Evolutionary conservation across 2,888 invertebrate species (phyloP), one percentile per base, ranked within the genome.

Genomic region (Drosophila paucipuncta): DNA sequence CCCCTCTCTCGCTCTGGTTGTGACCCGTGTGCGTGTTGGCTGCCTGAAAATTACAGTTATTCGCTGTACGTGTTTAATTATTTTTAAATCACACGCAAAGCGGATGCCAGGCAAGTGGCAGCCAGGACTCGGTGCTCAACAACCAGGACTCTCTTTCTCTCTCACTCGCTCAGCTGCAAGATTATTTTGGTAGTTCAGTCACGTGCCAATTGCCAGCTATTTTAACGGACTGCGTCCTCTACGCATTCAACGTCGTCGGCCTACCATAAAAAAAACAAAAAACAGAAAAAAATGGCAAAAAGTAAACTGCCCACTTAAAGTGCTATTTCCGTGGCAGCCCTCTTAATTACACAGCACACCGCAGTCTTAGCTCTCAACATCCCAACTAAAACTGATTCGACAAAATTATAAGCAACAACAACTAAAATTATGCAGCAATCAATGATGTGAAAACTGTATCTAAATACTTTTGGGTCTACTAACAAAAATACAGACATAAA

Each of bases 21-120:
- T 59, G 30, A 35, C 41, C 25, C 54, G 31, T 31, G 58, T 77
- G 77, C 70, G 76, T 76, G 76, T 77, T 63, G 81, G 65, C 73
- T 67, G 69, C 64, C 66, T 83, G 76, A 73, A 90, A 87, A 90
- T 88, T 81, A 88, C 91, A 85, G 91, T 88, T 88, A 88, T 88
- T 90, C 88, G 91, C 68, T 84, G 88, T 88, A 91, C 90, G 88
- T 88, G 88, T 88, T 88, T 88, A 91, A 88, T 88, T 88, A 91
- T 89, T 91, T 88, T 88, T 90, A 90, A 91, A 88, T 90, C 88
- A 91, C 85, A 82, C 76, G 77, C 82, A 84, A 83, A 75, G 76
- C 83, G 68, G 57, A 55, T 73, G 60, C 78, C 65, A 58, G 57
- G 47, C 25, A 49, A 39, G 50, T 43, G 55, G 33, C n/a, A 22